Evolutionary conservation across 2,797 vertebrate genomes (phyloP).

Genomic region (Neopelma chrysocephalum): DNA sequence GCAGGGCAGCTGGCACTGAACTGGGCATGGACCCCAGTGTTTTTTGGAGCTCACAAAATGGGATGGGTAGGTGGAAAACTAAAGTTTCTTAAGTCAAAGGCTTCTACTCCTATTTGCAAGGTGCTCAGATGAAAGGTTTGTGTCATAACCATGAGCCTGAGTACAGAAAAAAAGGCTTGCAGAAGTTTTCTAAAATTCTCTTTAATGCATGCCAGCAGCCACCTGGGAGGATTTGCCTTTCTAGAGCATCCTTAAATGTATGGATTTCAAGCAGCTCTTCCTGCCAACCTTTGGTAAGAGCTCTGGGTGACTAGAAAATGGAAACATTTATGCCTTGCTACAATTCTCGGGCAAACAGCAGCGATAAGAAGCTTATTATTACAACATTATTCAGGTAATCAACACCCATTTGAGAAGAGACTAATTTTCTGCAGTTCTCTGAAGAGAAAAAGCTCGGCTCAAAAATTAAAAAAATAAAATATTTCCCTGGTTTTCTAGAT

Average conservation of each 20-base stretch:
- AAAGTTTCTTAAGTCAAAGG: neutral
- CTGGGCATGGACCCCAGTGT: constrained; percentile 80
- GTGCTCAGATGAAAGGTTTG: neutral
- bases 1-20: constrained; percentile 78
- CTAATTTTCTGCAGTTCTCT: neutral
- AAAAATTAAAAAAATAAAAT: neutral
- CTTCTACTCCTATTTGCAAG: neutral
- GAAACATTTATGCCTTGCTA: neutral
- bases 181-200: neutral
- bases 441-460: neutral
- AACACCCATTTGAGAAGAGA: neutral
- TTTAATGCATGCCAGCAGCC: neutral
- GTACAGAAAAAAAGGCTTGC: neutral
- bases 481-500: neutral
- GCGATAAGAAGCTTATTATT: neutral
- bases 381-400: neutral
- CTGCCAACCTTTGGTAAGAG: neutral
- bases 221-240: neutral
- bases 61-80: constrained; percentile 76
- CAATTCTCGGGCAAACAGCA: neutral
- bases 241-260: neutral
- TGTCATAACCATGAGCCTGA: neutral
- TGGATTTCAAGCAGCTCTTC: neutral
- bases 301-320: neutral
- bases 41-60: constrained; percentile 76